Evolutionary conservation across 2,113 vertebrate species (phyloP).

Genomic region (Oncorhynchus gorbuscha): DNA sequence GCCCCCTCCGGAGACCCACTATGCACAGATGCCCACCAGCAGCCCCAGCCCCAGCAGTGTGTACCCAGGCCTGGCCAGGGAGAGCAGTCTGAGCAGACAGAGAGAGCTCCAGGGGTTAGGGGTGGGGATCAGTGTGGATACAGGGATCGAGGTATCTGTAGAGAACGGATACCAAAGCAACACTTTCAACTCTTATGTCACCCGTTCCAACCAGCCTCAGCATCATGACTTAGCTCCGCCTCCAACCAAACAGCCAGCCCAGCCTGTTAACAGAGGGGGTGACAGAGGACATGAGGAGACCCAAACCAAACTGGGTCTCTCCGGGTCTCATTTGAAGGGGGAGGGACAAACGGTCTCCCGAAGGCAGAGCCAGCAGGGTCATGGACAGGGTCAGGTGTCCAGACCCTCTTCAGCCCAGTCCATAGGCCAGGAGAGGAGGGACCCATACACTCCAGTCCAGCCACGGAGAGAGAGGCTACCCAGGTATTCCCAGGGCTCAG

Average conservation of each 20-base stretch:
- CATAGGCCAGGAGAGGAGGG: slow-evolving; percentile 49
- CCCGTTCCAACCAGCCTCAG: slow-evolving; percentile 37
- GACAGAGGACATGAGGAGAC: slow-evolving; percentile 57
- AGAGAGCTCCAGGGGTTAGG: slow-evolving; percentile 20
- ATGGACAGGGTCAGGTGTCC: slow-evolving; percentile 15
- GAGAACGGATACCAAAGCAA: slow-evolving; percentile 83
- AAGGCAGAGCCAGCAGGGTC: slow-evolving; percentile 23
- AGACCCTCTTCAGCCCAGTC: slow-evolving; percentile 18
- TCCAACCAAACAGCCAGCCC: slow-evolving; percentile 19
- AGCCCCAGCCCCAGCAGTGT: slow-evolving; percentile 62
- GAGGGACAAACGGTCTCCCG: slow-evolving; percentile 47
- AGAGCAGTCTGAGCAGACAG: slow-evolving; percentile 63
- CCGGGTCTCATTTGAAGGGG: slow-evolving; percentile 53
- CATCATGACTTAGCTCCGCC: slow-evolving; percentile 55
- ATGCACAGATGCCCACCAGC: slow-evolving; percentile 80
- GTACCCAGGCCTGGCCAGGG: slow-evolving; percentile 84
- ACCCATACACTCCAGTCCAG: slow-evolving; percentile 51
- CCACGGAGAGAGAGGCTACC: slow-evolving; percentile 52
- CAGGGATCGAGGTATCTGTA: slow-evolving; percentile 36
- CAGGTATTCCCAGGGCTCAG: slow-evolving; percentile 42
- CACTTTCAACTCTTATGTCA: slow-evolving; percentile 27
- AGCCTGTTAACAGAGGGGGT: slow-evolving; percentile 57
- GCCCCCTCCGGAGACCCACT: slow-evolving; percentile 85
- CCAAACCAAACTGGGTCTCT: slow-evolving; percentile 54
- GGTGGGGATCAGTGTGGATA: slow-evolving; percentile 26